Evolutionary conservation across 2,888 invertebrate genomes (phyloP).

Genomic region (Boloria selene): DNA sequence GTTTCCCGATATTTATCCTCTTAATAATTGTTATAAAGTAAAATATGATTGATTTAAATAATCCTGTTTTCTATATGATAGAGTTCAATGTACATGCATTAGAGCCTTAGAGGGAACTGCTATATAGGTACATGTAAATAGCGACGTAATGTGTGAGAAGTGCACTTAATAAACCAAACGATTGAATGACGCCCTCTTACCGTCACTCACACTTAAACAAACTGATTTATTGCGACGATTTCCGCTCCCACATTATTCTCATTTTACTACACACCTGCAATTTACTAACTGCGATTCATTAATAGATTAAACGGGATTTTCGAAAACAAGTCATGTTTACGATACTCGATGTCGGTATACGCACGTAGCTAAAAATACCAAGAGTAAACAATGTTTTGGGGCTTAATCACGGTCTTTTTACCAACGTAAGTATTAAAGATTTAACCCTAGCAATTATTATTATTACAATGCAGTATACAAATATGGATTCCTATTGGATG

Average conservation of each 20-base stretch:
- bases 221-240: conserved; percentile 57
- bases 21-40: neutral
- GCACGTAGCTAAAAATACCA: conserved; percentile 23
- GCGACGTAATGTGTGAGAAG: conserved; percentile 25
- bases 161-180: conserved; percentile 32
- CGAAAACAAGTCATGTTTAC: conserved; percentile 36
- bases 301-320: conserved; percentile 44
- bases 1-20: conserved; percentile 14
- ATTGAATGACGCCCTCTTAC: conserved; percentile 51
- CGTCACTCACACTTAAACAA: conserved; percentile 61
- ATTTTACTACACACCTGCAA: conserved; percentile 43
- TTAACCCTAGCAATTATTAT: conserved; percentile 6
- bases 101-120: neutral
- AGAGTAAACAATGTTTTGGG: conserved; percentile 19
- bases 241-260: conserved; percentile 55
- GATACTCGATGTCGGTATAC: conserved; percentile 5
- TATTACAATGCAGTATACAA: neutral
- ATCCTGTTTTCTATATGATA: neutral
- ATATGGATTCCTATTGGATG: too few relatives aligned
- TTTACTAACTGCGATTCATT: conserved; percentile 38
- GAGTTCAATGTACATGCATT: neutral
- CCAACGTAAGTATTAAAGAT: conserved; percentile 8
- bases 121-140: neutral
- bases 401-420: conserved; percentile 10
- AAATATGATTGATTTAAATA: neutral